Conservation (phyloP, 2,797 vertebrate genomes). For the Capromys pilorides region DNA sequence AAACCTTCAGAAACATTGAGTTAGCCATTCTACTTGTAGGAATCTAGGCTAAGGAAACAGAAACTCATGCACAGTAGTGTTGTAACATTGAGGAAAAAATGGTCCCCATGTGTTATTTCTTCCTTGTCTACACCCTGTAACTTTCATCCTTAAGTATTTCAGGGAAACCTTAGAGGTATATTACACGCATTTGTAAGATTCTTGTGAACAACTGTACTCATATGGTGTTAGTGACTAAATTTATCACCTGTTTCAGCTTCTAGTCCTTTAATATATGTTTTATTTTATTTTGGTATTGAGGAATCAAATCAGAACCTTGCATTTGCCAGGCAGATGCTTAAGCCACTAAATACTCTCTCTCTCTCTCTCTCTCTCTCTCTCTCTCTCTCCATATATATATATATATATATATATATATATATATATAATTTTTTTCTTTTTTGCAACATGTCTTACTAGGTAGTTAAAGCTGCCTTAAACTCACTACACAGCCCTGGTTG, state of each 20-base stretch:
- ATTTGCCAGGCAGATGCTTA: too few relatives aligned
- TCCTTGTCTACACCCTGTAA: background rate
- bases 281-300: background rate
- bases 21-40: background rate
- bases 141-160: background rate
- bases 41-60: constrained; percentile 6
- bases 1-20: constrained; percentile 58
- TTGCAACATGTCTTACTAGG: background rate
- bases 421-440: too few relatives aligned
- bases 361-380: too few relatives aligned
- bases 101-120: background rate
- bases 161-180: background rate
- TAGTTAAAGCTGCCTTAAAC: background rate
- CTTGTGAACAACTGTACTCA: background rate
- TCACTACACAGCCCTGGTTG: background rate
- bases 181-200: background rate
- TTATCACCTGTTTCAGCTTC: background rate
- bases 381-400: too few relatives aligned
- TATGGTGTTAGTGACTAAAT: background rate
- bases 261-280: background rate
- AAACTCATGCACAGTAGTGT: background rate
- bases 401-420: too few relatives aligned
- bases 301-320: too few relatives aligned
- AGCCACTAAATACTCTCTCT: too few relatives aligned
- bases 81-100: constrained; percentile 10